Evolutionary conservation across 2,113 vertebrate genomes (phyloP).

Genomic region (Ramphastos sulfuratus): DNA sequence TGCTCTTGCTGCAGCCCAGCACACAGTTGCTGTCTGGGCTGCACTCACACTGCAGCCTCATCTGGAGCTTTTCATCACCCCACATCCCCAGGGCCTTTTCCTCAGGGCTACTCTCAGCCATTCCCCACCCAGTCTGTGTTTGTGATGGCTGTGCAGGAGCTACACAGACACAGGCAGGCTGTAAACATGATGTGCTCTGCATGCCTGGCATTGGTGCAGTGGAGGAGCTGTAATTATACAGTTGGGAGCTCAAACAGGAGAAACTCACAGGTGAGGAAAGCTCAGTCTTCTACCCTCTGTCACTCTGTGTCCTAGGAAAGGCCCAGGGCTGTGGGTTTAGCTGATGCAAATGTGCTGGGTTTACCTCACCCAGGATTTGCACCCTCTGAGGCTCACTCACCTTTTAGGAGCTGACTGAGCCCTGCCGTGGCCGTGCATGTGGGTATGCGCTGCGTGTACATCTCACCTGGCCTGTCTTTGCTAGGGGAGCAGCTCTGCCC

Average conservation of each 20-base stretch:
- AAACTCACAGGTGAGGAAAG: not conserved
- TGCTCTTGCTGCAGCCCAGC: no score
- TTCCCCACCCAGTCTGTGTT: no score
- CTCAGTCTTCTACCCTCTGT: not conserved
- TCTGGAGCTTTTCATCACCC: no score
- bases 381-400: not conserved
- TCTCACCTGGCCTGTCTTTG: not conserved
- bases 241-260: not conserved
- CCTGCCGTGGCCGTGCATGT: not conserved
- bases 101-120: no score
- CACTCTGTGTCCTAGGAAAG: not conserved
- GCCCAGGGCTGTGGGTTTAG: not conserved
- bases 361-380: not conserved
- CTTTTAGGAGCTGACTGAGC: not conserved
- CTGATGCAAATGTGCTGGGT: not conserved
- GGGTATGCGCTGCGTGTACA: rapidly evolving
- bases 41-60: no score
- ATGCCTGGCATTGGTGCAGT: not conserved
- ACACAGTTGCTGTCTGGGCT: no score
- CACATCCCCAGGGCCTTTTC: no score
- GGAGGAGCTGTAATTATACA: not conserved
- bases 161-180: not conserved
- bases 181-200: not conserved
- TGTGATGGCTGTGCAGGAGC: not conserved
- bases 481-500: not conserved